Base-by-base conservation (phyloP, 30 jellyfish, hydroid and myxozoan genomes). In the Clytia hemisphaerica region DNA sequence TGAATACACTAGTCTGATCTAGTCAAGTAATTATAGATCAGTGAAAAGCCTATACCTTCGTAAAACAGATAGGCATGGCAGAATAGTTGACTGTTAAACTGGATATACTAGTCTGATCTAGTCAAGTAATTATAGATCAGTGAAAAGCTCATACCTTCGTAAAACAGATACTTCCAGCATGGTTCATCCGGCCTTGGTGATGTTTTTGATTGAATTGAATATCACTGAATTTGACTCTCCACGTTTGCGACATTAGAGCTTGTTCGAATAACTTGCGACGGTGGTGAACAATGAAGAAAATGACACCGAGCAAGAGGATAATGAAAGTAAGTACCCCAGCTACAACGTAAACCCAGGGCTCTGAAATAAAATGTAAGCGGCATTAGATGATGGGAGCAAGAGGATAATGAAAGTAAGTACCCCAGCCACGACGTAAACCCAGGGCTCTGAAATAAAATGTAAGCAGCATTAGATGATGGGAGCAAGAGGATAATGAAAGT, bases 251-350 rank as follows among this genome's bases (percentile, higher is more conserved):
- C 47, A 76, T 28, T 1, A 84, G 71, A 19, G 81, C 77, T 9
- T 68, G 64, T 35, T 84, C 95, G 64, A 84, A 84, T 26, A 79
- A 63, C 54, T 57, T 67, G 33, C 79, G 75, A 65, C 95, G 72
- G 71, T 81, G 45, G 18, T 81, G 83, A 19, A 81, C 51, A 14
- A 50, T 15, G 46, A 64, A n/a, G 29, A 66, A 18, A 34, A 64
- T 37, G 24, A 61, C 31, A 18, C 37, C 71, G 54, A 72, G 45
- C 32, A 65, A 37, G 19, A 81, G 38, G 21, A 81, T 26, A 29
- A 72, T 31, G 51, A 72, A 22, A 6, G 87, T 14, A 31, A 58
- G 24, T 21, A 68, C 80, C 15, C 73, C 94, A n/a, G 76, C 50
- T 33, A 81, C 10, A 2, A 65, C 83, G 45, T 72, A 81, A 12